Evolutionary conservation across 1,140 invertebrate species (phyloP).

Genomic region (Battus philenor): DNA sequence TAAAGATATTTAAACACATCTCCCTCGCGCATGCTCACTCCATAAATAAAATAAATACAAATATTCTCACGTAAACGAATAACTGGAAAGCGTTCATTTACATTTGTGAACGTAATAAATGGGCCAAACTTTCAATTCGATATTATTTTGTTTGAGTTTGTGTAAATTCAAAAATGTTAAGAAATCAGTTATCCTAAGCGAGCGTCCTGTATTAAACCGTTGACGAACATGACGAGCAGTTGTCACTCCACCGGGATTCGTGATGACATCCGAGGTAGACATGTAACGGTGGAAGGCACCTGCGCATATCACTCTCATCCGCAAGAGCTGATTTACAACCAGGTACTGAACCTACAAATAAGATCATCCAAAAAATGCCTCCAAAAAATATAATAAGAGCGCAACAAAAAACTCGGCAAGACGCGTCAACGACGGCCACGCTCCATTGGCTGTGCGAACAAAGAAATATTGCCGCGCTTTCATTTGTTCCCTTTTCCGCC

Average conservation of each 20-base stretch:
- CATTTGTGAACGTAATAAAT: conserved; percentile 74
- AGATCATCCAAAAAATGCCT: conserved; percentile 63
- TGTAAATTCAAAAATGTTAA: no score
- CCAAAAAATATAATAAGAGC: conserved; percentile 72
- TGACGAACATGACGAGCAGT: no score
- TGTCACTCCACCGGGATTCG: no score
- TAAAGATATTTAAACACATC: conserved; percentile 71
- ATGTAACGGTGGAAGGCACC: no score
- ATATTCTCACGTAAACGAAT: conserved; percentile 74
- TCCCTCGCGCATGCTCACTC: conserved; percentile 54
- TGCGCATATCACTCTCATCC: conserved; percentile 57
- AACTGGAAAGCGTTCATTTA: conserved; percentile 71
- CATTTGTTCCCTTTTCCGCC: conserved; percentile 41
- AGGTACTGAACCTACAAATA: conserved; percentile 69
- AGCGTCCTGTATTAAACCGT: no score
- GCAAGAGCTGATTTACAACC: conserved; percentile 61
- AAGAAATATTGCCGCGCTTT: conserved; percentile 67
- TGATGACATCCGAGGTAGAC: no score
- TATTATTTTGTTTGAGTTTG: no score
- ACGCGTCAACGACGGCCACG: conserved; percentile 56
- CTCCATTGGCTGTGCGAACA: conserved; percentile 65
- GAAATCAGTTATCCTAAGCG: no score
- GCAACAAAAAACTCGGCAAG: conserved; percentile 64
- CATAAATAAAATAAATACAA: conserved; percentile 76
- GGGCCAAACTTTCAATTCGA: conserved; percentile 65